These are phyloP conservation scores for Anomalospiza imberbis DNA, from an alignment of 2,797 vertebrate genomes.

Conservation along the genomic window DNA sequence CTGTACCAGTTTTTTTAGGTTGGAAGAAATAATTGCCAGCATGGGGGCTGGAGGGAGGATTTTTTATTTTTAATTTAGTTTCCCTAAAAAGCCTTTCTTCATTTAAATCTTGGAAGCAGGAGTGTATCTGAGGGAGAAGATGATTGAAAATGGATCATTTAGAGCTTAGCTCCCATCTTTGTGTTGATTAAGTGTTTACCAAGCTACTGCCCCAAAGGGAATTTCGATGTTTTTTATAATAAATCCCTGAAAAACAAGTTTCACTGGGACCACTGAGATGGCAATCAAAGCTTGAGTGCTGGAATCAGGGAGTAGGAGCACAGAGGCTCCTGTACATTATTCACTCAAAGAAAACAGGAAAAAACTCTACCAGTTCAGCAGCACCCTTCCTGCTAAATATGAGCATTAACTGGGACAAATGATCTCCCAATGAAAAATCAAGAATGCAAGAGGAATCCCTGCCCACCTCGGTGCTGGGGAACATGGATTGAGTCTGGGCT, in stretches of 20 bases:
- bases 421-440: not conserved
- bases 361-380: not conserved
- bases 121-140: not conserved
- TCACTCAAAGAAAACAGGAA: not conserved
- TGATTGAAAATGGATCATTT: constrained; percentile 7
- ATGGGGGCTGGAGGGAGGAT: not conserved
- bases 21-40: constrained; percentile 36
- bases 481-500: not conserved
- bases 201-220: not conserved
- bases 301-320: not conserved
- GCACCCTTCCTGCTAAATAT: not conserved
- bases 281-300: not conserved
- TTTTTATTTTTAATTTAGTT: constrained; percentile 32
- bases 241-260: not conserved
- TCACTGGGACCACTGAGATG: not conserved
- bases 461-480: rapidly evolving
- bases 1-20: constrained; percentile 30
- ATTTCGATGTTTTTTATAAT: not conserved
- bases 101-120: constrained; percentile 12
- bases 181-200: not conserved
- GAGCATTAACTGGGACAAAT: not conserved
- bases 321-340: not conserved
- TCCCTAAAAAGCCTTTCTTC: constrained; percentile 13
- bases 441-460: not conserved
- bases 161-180: not conserved